phyloP scores from a whole-genome alignment of 2,888 invertebrate genomes.

The Orthosia cruda region DNA sequence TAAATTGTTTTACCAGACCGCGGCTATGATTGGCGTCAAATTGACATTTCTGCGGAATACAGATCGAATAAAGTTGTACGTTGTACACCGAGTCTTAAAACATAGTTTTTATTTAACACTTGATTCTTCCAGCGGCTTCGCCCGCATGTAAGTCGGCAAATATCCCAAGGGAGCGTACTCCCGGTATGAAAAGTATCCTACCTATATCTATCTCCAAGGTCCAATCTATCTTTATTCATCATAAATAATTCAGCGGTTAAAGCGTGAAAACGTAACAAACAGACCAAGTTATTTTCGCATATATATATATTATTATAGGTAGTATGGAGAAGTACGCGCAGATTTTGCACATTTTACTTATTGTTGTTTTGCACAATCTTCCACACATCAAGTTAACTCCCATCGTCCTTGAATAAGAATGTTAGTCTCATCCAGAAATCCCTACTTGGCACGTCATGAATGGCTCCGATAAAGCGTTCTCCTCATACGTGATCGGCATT shows the following conservation, averaged over 20 bases:
- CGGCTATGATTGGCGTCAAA: slow-evolving; percentile 70
- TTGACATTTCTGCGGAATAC: slow-evolving; percentile 50
- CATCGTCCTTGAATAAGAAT: slow-evolving; percentile 60
- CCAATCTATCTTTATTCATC: too few relatives aligned
- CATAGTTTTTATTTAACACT: not conserved
- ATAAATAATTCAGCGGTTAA: too few relatives aligned
- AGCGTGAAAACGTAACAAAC: too few relatives aligned
- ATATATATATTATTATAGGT: too few relatives aligned
- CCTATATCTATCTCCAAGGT: too few relatives aligned
- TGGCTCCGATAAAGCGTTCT: slow-evolving; percentile 68
- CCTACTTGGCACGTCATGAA: slow-evolving; percentile 68
- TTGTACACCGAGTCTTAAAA: slow-evolving; percentile 1
- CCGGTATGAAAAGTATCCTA: too few relatives aligned
- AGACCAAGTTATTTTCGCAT: too few relatives aligned
- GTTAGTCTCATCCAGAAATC: slow-evolving; percentile 67
- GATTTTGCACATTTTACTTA: slow-evolving; percentile 8
- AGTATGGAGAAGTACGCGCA: too few relatives aligned
- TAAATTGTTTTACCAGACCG: slow-evolving; percentile 76
- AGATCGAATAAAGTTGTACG: slow-evolving; percentile 33
- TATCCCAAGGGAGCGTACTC: too few relatives aligned
- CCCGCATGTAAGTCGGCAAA: too few relatives aligned
- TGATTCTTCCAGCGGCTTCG: too few relatives aligned
- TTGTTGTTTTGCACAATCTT: slow-evolving; percentile 31
- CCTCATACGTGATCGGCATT: slow-evolving; percentile 68
- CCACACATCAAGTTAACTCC: slow-evolving; percentile 41